These are phyloP conservation scores for Eulithis prunata DNA, from an alignment of 2,888 invertebrate genomes.

Conservation along the genomic window DNA sequence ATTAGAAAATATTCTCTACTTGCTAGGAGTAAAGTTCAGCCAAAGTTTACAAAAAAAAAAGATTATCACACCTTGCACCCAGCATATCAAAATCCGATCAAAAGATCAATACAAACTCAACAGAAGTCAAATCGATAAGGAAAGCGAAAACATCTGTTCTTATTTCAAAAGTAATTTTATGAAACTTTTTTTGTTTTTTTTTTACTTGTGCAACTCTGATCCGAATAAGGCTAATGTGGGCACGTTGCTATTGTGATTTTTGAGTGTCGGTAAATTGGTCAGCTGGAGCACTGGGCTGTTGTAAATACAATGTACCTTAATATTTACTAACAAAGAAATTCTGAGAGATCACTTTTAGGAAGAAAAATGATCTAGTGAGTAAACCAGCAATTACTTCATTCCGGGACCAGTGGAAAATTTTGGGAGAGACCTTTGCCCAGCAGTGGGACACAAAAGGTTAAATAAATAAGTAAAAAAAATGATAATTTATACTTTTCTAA, in stretches of 20 bases:
- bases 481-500: too few species aligned
- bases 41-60: background rate
- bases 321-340: too few species aligned
- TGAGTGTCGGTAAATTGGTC: slow-evolving; percentile 37
- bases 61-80: slow-evolving; percentile 31
- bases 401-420: too few species aligned
- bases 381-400: too few species aligned
- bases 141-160: slow-evolving; percentile 44
- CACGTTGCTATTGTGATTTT: slow-evolving; percentile 37
- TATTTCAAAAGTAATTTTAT: slow-evolving; percentile 27
- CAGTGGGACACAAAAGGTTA: too few species aligned
- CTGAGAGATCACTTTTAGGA: too few species aligned
- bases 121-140: slow-evolving; percentile 44
- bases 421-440: too few species aligned
- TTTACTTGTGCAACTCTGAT: slow-evolving; percentile 37
- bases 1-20: too few species aligned
- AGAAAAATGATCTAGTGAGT: too few species aligned
- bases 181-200: slow-evolving; percentile 22
- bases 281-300: slow-evolving; percentile 15
- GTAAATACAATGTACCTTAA: too few species aligned
- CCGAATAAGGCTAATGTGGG: slow-evolving; percentile 35
- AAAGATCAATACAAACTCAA: slow-evolving; percentile 25
- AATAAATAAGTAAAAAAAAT: too few species aligned
- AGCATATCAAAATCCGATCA: slow-evolving; percentile 34
- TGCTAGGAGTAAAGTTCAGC: background rate